A percentile compares a stretch with the other conserved stretches of the same genome.
These are phyloP conservation scores for Drosophila mayri DNA, from an alignment of 1,140 invertebrate genomes.

Conservation along the genomic window DNA sequence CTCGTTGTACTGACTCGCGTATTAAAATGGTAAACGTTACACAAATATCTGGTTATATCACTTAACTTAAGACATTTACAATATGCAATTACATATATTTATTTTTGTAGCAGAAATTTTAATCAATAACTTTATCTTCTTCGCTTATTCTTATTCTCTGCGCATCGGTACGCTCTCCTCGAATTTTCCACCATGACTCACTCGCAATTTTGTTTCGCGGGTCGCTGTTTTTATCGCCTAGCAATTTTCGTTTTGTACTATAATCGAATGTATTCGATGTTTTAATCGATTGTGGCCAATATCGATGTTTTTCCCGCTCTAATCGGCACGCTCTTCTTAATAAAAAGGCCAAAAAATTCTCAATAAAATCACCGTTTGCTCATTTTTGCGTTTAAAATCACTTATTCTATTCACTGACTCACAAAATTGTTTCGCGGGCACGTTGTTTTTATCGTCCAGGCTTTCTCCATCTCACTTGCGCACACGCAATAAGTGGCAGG, in stretches of 20 bases:
- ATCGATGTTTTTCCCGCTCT: no score
- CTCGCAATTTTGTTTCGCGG: constrained; percentile 13
- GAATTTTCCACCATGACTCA: constrained; percentile 78
- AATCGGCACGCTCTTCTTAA: no score
- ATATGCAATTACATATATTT: constrained; percentile 82
- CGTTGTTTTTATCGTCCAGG: not conserved
- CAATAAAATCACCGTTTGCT: no score
- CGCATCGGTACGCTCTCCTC: constrained; percentile 73
- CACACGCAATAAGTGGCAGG: no score
- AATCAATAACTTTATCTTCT: constrained; percentile 78
- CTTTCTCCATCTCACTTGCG: no score
- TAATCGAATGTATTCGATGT: no score
- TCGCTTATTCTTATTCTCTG: constrained; percentile 63
- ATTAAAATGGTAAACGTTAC: constrained; percentile 81
- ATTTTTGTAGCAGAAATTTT: constrained; percentile 80
- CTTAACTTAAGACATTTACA: constrained; percentile 81
- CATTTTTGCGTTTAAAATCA: no score
- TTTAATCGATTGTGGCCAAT: no score
- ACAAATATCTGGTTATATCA: constrained; percentile 80
- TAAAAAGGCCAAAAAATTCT: no score
- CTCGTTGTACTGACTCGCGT: constrained; percentile 82
- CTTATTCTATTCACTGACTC: no score
- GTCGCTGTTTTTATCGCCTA: no score
- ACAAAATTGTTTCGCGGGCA: not conserved
- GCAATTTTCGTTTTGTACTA: no score